phyloP scores from a whole-genome alignment of 2,113 vertebrate genomes.

The Hemiprocne comata region DNA sequence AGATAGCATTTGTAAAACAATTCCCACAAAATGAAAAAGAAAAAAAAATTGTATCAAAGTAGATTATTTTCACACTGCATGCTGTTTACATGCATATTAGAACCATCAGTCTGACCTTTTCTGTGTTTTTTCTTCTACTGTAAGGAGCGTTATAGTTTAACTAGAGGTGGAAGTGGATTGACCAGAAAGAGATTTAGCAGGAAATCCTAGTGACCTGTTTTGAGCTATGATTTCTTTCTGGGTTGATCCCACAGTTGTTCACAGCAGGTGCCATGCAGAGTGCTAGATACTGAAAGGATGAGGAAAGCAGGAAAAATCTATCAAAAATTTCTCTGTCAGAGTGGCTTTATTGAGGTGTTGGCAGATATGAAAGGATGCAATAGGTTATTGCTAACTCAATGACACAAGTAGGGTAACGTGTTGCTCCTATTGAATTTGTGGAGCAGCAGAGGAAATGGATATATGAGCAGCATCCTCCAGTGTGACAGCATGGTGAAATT shows the following conservation, averaged over 20 bases:
- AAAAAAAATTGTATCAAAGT: not conserved
- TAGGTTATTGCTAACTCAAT: not conserved
- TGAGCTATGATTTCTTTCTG: not conserved
- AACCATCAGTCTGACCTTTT: not conserved
- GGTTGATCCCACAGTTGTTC: not conserved
- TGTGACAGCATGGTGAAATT: conserved; percentile 28
- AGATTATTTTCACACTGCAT: not conserved
- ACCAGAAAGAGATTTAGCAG: not conserved
- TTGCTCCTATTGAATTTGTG: not conserved
- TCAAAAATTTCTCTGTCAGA: not conserved
- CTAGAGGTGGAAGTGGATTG: not conserved
- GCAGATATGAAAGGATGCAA: not conserved
- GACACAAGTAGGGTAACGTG: not conserved
- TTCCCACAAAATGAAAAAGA: not conserved
- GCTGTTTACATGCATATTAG: not conserved
- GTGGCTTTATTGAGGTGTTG: not conserved
- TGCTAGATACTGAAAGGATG: not conserved
- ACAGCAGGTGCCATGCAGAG: not conserved
- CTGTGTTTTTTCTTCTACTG: not conserved
- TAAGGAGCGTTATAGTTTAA: not conserved
- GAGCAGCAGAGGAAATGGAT: not conserved
- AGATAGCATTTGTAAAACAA: not conserved
- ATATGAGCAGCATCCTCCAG: not conserved
- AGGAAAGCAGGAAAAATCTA: not conserved
- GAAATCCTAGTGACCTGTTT: not conserved